Conservation (phyloP, 2,113 vertebrate genomes). For the Stegastes partitus region DNA sequence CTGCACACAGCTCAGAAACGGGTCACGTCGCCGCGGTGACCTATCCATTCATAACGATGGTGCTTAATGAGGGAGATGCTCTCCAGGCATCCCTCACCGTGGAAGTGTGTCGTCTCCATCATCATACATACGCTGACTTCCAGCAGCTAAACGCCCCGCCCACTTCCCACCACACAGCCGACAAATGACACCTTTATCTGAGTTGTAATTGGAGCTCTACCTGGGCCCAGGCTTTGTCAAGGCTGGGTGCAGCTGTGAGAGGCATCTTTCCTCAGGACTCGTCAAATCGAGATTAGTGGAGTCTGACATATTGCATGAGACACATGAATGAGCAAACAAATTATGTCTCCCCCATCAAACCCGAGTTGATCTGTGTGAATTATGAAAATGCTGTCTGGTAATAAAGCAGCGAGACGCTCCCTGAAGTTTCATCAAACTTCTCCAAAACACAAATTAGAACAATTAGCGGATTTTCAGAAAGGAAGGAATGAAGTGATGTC, state of each 20-base stretch:
- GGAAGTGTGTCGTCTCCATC: constrained; percentile 27
- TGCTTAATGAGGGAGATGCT: constrained; percentile 58
- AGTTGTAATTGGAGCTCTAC: constrained; percentile 6
- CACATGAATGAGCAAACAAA: constrained; percentile 60
- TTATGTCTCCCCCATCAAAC: constrained; percentile 24
- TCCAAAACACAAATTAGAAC: neutral
- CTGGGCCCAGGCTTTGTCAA: constrained; percentile 2
- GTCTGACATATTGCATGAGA: constrained; percentile 47
- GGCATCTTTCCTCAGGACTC: constrained; percentile 18
- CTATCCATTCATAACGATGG: constrained; percentile 59
- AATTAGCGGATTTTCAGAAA: neutral
- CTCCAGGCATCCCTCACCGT: constrained; percentile 45
- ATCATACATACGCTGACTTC: neutral
- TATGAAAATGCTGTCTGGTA: neutral
- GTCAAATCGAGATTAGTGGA: constrained; percentile 19
- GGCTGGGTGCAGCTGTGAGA: constrained; percentile 18
- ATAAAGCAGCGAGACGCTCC: neutral
- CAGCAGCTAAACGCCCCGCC: constrained; percentile 1
- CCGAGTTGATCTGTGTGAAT: constrained; percentile 36
- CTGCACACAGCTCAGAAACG: constrained; percentile 45
- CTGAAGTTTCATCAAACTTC: neutral
- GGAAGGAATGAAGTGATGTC: too few species aligned
- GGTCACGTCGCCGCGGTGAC: constrained; percentile 64
- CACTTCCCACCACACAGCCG: neutral
- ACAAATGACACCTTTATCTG: constrained; percentile 15